Evolutionary conservation across 2,113 vertebrate genomes (phyloP).

Genomic region (Odocoileus hemionus): DNA sequence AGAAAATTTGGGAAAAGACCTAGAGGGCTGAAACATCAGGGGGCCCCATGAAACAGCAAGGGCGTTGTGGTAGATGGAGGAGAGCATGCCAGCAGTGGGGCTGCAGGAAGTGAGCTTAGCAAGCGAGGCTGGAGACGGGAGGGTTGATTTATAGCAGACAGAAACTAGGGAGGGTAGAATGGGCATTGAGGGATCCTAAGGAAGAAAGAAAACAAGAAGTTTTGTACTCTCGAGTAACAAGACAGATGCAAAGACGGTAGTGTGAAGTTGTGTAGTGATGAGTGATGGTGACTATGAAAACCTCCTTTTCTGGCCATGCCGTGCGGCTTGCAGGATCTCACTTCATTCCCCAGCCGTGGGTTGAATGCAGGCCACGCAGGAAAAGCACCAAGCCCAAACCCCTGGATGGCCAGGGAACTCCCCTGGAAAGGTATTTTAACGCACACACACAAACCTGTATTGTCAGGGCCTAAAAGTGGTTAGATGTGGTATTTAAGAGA

Average conservation of each 20-base stretch:
- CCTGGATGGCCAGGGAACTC: neutral
- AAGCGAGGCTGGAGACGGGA: neutral
- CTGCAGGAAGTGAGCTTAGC: too few relatives aligned
- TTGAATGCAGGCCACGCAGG: accelerated
- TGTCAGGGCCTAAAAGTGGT: neutral
- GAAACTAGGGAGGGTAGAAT: neutral
- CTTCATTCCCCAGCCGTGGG: neutral
- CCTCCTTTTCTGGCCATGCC: neutral
- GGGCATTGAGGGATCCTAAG: neutral
- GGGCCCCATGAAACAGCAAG: neutral
- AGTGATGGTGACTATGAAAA: neutral
- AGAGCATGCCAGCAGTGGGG: accelerated
- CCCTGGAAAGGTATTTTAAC: neutral
- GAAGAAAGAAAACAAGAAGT: neutral
- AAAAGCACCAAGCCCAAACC: neutral
- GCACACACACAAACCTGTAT: neutral
- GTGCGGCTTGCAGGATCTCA: neutral
- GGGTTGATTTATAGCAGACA: neutral
- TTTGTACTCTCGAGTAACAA: neutral
- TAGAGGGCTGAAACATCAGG: neutral
- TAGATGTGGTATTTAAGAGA: neutral
- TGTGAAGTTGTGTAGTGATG: too few relatives aligned
- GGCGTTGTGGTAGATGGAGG: neutral
- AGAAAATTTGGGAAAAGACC: neutral
- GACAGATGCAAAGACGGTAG: neutral